These are phyloP conservation scores for Chiridota heheva DNA, from an alignment of 35 echinoderm and acorn worm genomes.

Conservation along the genomic window DNA sequence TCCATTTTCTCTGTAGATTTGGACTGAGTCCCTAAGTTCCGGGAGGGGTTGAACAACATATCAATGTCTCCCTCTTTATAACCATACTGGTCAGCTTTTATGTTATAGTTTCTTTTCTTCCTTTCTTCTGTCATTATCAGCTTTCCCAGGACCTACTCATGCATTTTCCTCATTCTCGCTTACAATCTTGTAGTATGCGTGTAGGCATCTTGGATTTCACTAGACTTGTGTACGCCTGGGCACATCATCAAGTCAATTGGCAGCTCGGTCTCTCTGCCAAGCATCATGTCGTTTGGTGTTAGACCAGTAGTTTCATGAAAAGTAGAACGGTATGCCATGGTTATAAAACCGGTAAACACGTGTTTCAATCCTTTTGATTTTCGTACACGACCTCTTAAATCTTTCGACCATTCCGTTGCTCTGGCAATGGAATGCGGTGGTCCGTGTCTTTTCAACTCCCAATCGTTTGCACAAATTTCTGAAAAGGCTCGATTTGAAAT, in stretches of 20 bases:
- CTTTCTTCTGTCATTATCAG: neutral
- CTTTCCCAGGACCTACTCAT: constrained; percentile 1
- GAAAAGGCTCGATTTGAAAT: too few species aligned
- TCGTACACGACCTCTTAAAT: constrained; percentile 35
- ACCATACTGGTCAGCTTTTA: neutral
- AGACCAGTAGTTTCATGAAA: neutral
- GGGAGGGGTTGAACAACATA: constrained; percentile 2
- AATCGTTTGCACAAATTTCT: too few species aligned
- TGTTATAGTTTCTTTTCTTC: constrained; percentile 23
- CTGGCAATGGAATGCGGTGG: too few species aligned
- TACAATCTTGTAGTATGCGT: too few species aligned
- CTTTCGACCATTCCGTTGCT: too few species aligned
- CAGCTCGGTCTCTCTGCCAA: neutral
- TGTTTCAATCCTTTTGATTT: constrained; percentile 1
- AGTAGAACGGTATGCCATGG: neutral
- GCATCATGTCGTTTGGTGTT: constrained; percentile 1
- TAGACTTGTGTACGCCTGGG: too few species aligned
- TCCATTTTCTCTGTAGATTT: constrained; percentile 18
- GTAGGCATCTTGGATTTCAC: too few species aligned
- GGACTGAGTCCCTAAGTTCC: constrained; percentile 3
- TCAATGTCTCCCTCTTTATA: constrained; percentile 3
- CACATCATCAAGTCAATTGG: constrained; percentile 18
- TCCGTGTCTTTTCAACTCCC: too few species aligned
- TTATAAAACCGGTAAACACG: neutral
- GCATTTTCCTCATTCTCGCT: too few species aligned